A percentile compares a stretch with the other conserved stretches of the same genome.
Conservation (phyloP, 2,888 invertebrate species). For the Lissocephala sabroskyi region DNA sequence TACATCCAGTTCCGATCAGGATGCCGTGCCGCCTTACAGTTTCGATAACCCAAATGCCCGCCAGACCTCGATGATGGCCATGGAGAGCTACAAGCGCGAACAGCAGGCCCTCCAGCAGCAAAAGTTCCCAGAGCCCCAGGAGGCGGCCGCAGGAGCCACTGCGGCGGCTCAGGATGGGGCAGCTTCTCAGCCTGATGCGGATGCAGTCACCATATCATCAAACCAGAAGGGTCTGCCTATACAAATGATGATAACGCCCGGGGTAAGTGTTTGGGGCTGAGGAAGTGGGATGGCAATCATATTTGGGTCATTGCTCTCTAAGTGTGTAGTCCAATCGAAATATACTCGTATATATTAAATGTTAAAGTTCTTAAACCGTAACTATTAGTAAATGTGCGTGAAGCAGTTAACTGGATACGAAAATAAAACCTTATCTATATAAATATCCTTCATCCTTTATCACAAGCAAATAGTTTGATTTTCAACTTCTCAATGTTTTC, state of each 20-base stretch:
- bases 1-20: slow-evolving; percentile 68
- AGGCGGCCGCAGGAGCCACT: slow-evolving; percentile 13
- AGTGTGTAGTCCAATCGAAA: slow-evolving; percentile 24
- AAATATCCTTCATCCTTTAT: slow-evolving; percentile 26
- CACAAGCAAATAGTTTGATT: slow-evolving; percentile 6
- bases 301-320: not conserved
- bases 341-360: slow-evolving; percentile 58
- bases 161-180: slow-evolving; percentile 33
- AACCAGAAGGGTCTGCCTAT: slow-evolving; percentile 57
- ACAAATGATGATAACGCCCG: slow-evolving; percentile 73
- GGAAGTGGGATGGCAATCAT: slow-evolving; percentile 5
- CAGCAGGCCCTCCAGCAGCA: slow-evolving; percentile 56
- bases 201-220: slow-evolving; percentile 39
- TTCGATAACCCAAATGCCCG: slow-evolving; percentile 68
- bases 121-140: slow-evolving; percentile 46
- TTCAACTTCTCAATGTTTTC: not conserved
- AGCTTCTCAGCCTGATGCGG: slow-evolving; percentile 32
- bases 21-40: slow-evolving; percentile 71
- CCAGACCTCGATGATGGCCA: slow-evolving; percentile 71
- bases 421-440: slow-evolving; percentile 42
- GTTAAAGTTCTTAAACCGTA: slow-evolving; percentile 59
- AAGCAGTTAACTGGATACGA: slow-evolving; percentile 60
- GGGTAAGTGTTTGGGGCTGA: slow-evolving; percentile 66
- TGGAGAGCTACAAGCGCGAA: slow-evolving; percentile 69
- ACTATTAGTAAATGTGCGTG: slow-evolving; percentile 54